These are phyloP conservation scores for Eulithis testata DNA, from an alignment of 2,888 invertebrate genomes.

Conservation along the genomic window DNA sequence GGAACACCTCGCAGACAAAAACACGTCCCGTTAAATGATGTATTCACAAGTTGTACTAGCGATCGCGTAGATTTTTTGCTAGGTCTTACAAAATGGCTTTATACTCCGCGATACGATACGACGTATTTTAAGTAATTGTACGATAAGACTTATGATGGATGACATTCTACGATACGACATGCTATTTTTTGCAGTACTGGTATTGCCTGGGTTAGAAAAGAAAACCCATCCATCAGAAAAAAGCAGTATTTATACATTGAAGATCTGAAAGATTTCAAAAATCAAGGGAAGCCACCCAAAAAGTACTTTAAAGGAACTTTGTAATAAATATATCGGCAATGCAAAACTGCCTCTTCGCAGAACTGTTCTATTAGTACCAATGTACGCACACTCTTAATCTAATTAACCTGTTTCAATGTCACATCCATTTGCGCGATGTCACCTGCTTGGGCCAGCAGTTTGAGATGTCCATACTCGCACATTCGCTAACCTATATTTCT, in stretches of 20 bases:
- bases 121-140: too few relatives aligned
- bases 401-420: conserved; percentile 46
- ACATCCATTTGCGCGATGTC: conserved; percentile 41
- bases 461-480: conserved; percentile 5
- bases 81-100: conserved; percentile 15
- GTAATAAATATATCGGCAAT: conserved; percentile 13
- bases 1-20: conserved; percentile 37
- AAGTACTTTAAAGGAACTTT: neutral
- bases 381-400: conserved; percentile 39
- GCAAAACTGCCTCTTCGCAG: conserved; percentile 21
- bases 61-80: conserved; percentile 31
- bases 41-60: conserved; percentile 36
- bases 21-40: conserved; percentile 42
- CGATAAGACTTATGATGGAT: neutral
- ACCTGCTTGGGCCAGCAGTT: conserved; percentile 34
- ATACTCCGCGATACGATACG: conserved; percentile 30
- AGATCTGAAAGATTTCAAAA: too few relatives aligned
- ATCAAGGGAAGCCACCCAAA: too few relatives aligned
- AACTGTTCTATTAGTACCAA: conserved; percentile 28
- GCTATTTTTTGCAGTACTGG: too few relatives aligned
- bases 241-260: too few relatives aligned
- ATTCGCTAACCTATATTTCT: conserved; percentile 32
- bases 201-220: too few relatives aligned
- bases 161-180: too few relatives aligned
- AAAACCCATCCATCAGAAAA: too few relatives aligned